Percentiles rank a stretch among this genome's conserved stretches.
Conservation (phyloP, 2,888 invertebrate genomes). For the Microctonus brassicae region DNA sequence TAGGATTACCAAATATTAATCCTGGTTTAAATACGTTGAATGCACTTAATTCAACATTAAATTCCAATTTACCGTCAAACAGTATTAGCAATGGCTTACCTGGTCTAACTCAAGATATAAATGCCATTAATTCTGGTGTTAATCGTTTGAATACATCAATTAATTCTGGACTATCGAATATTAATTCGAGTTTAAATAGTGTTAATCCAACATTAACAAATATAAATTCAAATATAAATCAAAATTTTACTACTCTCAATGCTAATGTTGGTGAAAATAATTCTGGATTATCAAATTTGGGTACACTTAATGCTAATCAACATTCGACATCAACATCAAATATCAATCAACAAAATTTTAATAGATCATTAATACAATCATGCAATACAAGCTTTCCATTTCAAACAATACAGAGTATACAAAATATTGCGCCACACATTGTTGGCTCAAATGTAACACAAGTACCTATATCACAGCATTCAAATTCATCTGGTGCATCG, state of each 20-base stretch:
- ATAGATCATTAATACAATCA: slow-evolving; percentile 52
- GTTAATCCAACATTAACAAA: slow-evolving; percentile 62
- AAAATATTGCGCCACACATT: slow-evolving; percentile 66
- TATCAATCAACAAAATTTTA: slow-evolving; percentile 21
- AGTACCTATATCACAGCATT: slow-evolving; percentile 59
- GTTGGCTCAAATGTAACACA: slow-evolving; percentile 64
- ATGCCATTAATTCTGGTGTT: slow-evolving; percentile 63
- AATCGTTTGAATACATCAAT: slow-evolving; percentile 63
- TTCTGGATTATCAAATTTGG: slow-evolving; percentile 57
- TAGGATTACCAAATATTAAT: slow-evolving; percentile 65
- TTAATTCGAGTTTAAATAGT: slow-evolving; percentile 59
- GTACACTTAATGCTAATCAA: slow-evolving; percentile 47
- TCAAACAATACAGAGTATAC: slow-evolving; percentile 67
- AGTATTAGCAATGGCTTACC: slow-evolving; percentile 65
- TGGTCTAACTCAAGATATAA: slow-evolving; percentile 64
- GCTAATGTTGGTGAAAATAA: slow-evolving; percentile 58
- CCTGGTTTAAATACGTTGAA: slow-evolving; percentile 64
- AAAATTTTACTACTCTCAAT: slow-evolving; percentile 61
- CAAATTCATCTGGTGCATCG: slow-evolving; percentile 55
- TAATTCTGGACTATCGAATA: slow-evolving; percentile 54
- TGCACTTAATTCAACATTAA: slow-evolving; percentile 64
- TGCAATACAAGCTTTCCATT: slow-evolving; percentile 64
- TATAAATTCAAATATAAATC: slow-evolving; percentile 62
- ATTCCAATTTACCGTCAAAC: slow-evolving; percentile 64
- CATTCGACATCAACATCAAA: background rate